Evolutionary conservation across 2,888 invertebrate genomes (phyloP).

Genomic region (Hetaerina titia): DNA sequence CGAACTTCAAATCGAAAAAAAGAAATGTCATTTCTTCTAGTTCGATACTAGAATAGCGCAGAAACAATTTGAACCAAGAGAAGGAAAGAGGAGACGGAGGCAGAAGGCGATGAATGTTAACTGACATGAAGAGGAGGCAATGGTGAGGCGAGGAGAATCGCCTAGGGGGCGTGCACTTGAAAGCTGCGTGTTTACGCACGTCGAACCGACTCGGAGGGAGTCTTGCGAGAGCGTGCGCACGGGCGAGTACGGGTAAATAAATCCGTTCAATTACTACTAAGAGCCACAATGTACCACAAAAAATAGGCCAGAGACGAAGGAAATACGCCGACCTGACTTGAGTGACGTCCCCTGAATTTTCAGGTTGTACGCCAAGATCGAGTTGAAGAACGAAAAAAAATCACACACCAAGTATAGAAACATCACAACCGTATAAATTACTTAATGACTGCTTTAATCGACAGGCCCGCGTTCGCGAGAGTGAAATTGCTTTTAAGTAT

Average conservation of each 20-base stretch:
- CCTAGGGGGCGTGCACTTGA: neutral
- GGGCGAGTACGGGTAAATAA: neutral
- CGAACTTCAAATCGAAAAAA: neutral
- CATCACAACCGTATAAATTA: too few species aligned
- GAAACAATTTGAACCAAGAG: neutral
- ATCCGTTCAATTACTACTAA: neutral
- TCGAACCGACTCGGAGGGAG: neutral
- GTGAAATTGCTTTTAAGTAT: too few species aligned
- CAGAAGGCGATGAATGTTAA: neutral
- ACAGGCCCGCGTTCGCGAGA: too few species aligned
- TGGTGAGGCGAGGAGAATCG: neutral
- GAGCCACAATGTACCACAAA: conserved; percentile 18
- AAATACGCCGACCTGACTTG: neutral
- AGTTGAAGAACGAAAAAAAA: neutral
- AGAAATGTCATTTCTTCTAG: neutral
- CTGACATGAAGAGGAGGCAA: neutral
- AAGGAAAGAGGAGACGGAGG: neutral
- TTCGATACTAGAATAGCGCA: neutral
- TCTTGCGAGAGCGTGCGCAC: neutral
- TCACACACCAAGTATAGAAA: neutral
- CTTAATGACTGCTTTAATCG: too few species aligned
- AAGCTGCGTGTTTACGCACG: conserved; percentile 3
- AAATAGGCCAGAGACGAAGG: neutral
- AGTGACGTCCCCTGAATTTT: neutral
- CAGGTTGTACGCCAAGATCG: neutral